Base-by-base conservation (phyloP, 2,888 invertebrate genomes). In the Bombylius major region DNA sequence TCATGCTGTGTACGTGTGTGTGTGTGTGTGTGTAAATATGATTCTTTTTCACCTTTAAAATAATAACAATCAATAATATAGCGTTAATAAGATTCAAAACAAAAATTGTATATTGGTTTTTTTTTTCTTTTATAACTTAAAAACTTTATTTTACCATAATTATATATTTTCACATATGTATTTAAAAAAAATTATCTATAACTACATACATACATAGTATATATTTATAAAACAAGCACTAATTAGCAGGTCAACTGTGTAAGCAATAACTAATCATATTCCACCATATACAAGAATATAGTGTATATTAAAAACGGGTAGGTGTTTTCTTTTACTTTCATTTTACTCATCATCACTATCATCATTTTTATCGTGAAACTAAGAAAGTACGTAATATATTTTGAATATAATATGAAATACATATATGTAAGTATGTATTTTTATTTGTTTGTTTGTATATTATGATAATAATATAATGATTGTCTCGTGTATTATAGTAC, bases 51-150 rank as follows among this genome's bases (percentile, higher is more conserved):
- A 23, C 23, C 23, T 23, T 23, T 36, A 36, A 8, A 36, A 36
- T 36, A 36, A 36, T 36, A 36, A 50, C 45, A 45, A 55, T 50
- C 54, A 50, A 50, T 45, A 46, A 34, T 33, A 31, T 45, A 50
- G 44, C 36, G 34, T 50, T 50, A 55, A 55, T 54, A 54, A 54
- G 50, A 54, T 50, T 44, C 50, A 44, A 32, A 13, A 33, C 53
- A 31, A 47, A n/a, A 36, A 33, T 14, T 32, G 32, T 48, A 23
- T 23, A 3, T 23, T n/a, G n/a, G n/a, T n/a, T n/a, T n/a, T n/a
- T n/a, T 23, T 23, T 23, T 23, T 23, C 3, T 23, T 23, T 23
- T 23, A 23, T 23, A 23, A 23, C 23, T 23, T 23, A 23, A 23
- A 23, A 23, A 23, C 23, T 23, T 23, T 23, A 23, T 23, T 23